Evolutionary conservation across 64 coral and sea anemone species (phyloP).

Genomic region (Astreopora myriophthalma): DNA sequence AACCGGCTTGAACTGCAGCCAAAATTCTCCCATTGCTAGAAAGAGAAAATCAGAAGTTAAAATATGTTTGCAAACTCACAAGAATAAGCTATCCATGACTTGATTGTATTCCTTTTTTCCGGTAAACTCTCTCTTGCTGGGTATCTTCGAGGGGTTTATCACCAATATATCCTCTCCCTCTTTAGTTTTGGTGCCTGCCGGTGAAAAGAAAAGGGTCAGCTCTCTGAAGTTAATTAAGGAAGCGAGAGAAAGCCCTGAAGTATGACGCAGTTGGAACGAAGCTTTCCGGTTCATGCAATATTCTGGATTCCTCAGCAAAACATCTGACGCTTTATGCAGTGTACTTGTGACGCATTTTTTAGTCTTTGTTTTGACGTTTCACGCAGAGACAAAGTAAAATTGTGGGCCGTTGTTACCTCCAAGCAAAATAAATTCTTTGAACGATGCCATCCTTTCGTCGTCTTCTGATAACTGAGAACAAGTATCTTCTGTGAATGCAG

Average conservation of each 20-base stretch:
- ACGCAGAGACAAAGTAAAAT: background rate
- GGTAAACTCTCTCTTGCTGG: slow-evolving; percentile 30
- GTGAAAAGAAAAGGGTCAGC: background rate
- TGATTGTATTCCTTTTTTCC: slow-evolving; percentile 10
- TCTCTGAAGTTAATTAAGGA: no score
- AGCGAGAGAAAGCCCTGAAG: no score
- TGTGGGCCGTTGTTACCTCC: background rate
- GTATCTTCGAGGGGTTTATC: slow-evolving; percentile 32
- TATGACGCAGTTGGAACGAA: no score
- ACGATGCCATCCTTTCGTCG: background rate
- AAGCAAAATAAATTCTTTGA: slow-evolving; percentile 31
- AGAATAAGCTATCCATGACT: slow-evolving; percentile 12
- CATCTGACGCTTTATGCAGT: no score
- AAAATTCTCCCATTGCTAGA: no score
- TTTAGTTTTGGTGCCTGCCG: slow-evolving; percentile 20
- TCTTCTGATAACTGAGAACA: background rate
- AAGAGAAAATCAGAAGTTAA: no score
- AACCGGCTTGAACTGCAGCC: no score
- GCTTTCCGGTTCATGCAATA: no score
- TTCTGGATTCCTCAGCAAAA: no score
- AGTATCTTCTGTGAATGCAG: background rate
- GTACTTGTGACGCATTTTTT: background rate
- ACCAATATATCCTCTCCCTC: slow-evolving; percentile 17
- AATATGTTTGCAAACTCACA: background rate
- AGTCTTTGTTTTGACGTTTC: background rate